Base-by-base conservation (phyloP, 1,140 invertebrate species). In the Neodiprion fabricii region DNA sequence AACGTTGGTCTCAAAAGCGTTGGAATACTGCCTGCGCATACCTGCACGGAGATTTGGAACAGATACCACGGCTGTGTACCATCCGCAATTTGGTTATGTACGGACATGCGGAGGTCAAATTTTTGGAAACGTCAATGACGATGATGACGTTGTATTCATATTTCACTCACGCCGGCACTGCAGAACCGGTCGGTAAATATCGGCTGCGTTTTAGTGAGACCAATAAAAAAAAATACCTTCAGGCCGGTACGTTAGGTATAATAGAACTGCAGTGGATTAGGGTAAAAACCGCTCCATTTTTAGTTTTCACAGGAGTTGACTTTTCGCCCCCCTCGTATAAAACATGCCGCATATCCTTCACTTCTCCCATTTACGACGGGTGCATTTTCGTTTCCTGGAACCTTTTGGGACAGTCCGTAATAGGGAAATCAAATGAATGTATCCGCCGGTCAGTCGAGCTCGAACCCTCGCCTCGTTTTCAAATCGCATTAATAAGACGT, bases 221-320 rank as follows among this genome's bases (percentile, higher is more conserved):
- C 70, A 71, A 71, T 71, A 71, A 71, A 71, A 50, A 50, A 70
- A 50, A 47, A 17, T 69, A 67, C 48, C 67, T 65, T 72, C 74
- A 70, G 48, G 7, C 48, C 70, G 8, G 21, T 14, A 14, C 47
- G 47, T 71, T 71, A 9, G 21, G n/a, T 48, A 53, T 77, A 79
- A 75, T 75, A 74, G 65, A 73, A 74, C 79, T 77, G 78, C 65
- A 5, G 7, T 21, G 28, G 67, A 75, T 77, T 79, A 69, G 53
- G 67, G 75, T 80, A 77, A 80, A 79, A 81, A 74, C 73, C 76
- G 78, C 73, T 81, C 78, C 71, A 80, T 79, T 81, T 82, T 81
- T 80, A 78, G 80, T 53, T 72, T 21, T 48, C 53, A 12, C 53
- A 9, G 21, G 12, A 75, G 49, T 75, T 75, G 74, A 75, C 74